Base-by-base conservation (phyloP, 2,888 invertebrate species). In the Cerceris ruficornis region DNA sequence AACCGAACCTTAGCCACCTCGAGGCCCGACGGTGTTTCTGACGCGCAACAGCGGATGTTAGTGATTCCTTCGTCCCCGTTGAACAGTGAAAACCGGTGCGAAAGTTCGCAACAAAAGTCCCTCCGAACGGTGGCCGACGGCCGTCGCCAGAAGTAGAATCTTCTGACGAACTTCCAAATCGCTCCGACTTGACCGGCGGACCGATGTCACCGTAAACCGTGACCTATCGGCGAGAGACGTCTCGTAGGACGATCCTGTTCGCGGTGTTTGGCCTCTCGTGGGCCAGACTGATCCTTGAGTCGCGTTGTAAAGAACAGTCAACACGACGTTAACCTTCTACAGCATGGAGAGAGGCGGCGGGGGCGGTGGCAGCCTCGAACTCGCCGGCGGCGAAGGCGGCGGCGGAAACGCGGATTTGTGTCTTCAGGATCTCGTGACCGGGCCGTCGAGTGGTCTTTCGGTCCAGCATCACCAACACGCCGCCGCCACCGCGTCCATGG, bases 371-470 rank as follows among this genome's bases (percentile, higher is more conserved):
- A 91, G 92, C 92, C 93, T 93, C 92, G 92, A 92, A 90, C 89
- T 90, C 87, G 88, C 88, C 83, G 89, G 88, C 54, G 87, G 87
- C 49, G 88, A 85, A 41, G 88, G 87, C 17, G 88, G 89, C 61
- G 86, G 86, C 11, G 89, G 89, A 52, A 90, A 96, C 93, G 94
- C 94, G 89, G 95, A 95, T 87, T 94, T 96, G 87, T 96, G 96
- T 88, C 94, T 96, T 66, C 96, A 96, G 89, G 96, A 96, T 93
- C 93, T 96, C 86, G 95, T 96, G 75, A 94, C 94, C 77, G 94
- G 94, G 28, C 93, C 95, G 54, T 92, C 93, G 39, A 92, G 93
- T 65, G 93, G 93, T 69, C 93, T 93, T 81, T 93, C 94, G 69
- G 94, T 92, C 76, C 92, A 93, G 74, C 92, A 93, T 82, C 93